Evolutionary conservation across 2,888 invertebrate genomes (phyloP).

Genomic region (Orthonevra nobilis): DNA sequence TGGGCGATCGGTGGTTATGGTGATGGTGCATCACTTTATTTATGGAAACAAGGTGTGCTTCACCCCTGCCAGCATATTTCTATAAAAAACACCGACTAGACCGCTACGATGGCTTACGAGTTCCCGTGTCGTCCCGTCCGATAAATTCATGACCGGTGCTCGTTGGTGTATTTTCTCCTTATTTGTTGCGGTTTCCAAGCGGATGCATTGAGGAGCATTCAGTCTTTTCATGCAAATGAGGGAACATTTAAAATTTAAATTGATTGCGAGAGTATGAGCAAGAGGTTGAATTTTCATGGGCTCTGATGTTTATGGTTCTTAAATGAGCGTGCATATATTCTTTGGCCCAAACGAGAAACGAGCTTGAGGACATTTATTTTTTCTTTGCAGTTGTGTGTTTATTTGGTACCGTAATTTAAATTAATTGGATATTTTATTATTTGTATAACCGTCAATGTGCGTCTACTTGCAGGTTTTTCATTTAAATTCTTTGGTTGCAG

Average conservation of each 20-base stretch:
- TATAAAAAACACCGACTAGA: too few relatives aligned
- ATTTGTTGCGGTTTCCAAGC: conserved; percentile 47
- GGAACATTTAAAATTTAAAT: conserved; percentile 53
- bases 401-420: not conserved
- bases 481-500: not conserved
- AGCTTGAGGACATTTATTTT: conserved; percentile 3
- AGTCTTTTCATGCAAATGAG: conserved; percentile 3
- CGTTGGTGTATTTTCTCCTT: conserved; percentile 12
- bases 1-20: too few relatives aligned
- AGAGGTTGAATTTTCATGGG: conserved; percentile 12
- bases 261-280: conserved; percentile 28
- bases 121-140: conserved; percentile 13
- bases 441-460: not conserved
- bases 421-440: conserved; percentile 41
- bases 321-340: not conserved
- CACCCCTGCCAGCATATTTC: too few relatives aligned
- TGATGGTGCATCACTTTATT: conserved; percentile 48
- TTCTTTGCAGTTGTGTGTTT: too few relatives aligned
- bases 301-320: conserved; percentile 18
- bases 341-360: not conserved
- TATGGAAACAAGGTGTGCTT: conserved; percentile 43
- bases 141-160: conserved; percentile 39
- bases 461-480: not conserved
- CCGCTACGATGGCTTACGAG: too few relatives aligned
- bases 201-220: conserved; percentile 23